Evolutionary conservation across 2,888 invertebrate species (phyloP).

Genomic region (Aphodius granarius): DNA sequence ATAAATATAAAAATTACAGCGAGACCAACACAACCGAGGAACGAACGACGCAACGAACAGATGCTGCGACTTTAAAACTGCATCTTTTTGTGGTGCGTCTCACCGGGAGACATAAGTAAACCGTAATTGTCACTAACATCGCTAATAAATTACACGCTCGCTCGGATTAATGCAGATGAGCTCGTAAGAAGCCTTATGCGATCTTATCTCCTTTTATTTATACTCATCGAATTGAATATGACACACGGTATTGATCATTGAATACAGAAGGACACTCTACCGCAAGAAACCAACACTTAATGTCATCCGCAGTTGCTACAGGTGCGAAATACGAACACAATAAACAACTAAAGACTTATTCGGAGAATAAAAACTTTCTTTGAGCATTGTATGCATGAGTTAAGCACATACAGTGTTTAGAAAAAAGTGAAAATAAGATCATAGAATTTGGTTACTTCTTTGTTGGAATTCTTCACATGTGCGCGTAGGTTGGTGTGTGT

Average conservation of each 20-base stretch:
- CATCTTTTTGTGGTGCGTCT: not conserved
- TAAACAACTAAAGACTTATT: too few species aligned
- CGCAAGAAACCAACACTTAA: not conserved
- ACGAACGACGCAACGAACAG: not conserved
- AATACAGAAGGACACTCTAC: not conserved
- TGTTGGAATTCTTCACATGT: not conserved
- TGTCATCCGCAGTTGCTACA: not conserved
- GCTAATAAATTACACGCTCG: not conserved
- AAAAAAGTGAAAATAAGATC: too few species aligned
- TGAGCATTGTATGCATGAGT: too few species aligned
- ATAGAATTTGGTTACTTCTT: not conserved
- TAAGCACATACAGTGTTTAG: too few species aligned
- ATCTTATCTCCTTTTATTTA: not conserved
- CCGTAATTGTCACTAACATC: not conserved
- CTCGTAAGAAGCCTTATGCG: not conserved
- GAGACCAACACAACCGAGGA: not conserved
- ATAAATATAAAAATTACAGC: not conserved
- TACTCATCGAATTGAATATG: not conserved
- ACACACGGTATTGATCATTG: not conserved
- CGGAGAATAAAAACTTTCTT: too few species aligned
- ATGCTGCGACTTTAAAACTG: not conserved
- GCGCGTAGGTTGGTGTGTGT: not conserved
- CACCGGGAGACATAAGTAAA: not conserved
- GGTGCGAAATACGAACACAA: not conserved
- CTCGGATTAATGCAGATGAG: not conserved